Evolutionary conservation across 2,113 vertebrate genomes (phyloP), one percentile per base, ranked within the genome.

Genomic region (Colinus virginianus): DNA sequence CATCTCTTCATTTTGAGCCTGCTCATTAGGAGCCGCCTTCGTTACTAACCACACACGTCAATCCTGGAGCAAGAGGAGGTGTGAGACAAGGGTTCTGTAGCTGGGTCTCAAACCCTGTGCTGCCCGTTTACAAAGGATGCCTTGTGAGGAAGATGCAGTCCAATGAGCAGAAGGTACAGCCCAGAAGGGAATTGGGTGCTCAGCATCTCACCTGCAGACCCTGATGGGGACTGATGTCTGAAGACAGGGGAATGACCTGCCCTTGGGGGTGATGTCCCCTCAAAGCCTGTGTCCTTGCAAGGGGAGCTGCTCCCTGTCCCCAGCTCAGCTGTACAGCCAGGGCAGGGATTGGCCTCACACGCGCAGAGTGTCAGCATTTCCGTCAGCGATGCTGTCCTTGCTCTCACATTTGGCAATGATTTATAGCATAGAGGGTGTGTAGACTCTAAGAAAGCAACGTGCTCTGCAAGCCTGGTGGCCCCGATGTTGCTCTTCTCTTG

Each of bases 21-120:
- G 87, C 77, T 86, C 45, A 18, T 92, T 87, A 89, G 69, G n/a
- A 76, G 58, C 40, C 68, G 25, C 53, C 59, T 94, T 91, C 40
- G 13, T 91, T 75, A 59, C 38, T 67, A 72, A 68, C 22, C 3
- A 2, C 46, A 32, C 34, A 69, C 0, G 0, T 81, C 45, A 42
- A 40, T 70, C 42, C 34, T 93, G 74, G 34, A 80, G 58, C 13
- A 16, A 22, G 49, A 49, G 53, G 43, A 59, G 45, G 46, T 66
- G 55, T 42, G 38, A 36, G 74, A n/a, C 10, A 9, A 42, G 38
- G 34, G 9, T 46, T 89, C 75, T 80, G 62, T 59, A 55, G 28
- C 13, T 32, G 56, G 12, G 17, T 74, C 23, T 75, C 45, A n/a
- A 84, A 49, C 40, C 14, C 20, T 2, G 22, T 28, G 14, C 23